phyloP scores from a whole-genome alignment of 2,113 vertebrate genomes.

The Charadrius vociferus region DNA sequence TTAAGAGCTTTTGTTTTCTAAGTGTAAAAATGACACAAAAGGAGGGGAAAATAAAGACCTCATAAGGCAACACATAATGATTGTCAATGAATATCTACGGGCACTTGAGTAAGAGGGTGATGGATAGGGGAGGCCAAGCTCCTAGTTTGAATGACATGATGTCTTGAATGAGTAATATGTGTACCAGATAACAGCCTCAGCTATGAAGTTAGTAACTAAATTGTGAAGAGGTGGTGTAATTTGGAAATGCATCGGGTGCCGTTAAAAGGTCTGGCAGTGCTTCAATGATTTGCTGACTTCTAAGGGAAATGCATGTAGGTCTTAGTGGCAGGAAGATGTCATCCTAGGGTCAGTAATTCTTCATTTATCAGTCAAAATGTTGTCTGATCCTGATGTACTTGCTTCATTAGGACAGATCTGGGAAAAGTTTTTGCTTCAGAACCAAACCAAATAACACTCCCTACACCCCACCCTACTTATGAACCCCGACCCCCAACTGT shows the following conservation, averaged over 20 bases:
- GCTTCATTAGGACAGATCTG: not conserved
- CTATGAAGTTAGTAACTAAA: not conserved
- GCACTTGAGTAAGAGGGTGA: not conserved
- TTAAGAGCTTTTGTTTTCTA: not conserved
- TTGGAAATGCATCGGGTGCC: not conserved
- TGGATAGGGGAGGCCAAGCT: not conserved
- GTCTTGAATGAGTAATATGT: not conserved
- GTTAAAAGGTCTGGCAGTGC: not conserved
- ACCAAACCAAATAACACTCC: not conserved
- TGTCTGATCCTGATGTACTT: not conserved
- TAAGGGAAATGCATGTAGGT: not conserved
- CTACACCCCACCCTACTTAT: accelerated
- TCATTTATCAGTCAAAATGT: not conserved
- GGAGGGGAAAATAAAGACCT: not conserved
- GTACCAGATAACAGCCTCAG: not conserved
- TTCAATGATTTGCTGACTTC: not conserved
- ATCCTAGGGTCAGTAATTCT: not conserved
- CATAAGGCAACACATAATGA: not conserved
- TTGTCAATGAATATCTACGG: not conserved
- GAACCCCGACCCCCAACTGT: too few species aligned
- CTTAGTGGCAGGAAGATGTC: not conserved
- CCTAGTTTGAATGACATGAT: not conserved
- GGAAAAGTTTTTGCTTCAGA: not conserved
- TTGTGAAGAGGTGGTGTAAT: not conserved
- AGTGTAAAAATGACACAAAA: not conserved